These are phyloP conservation scores for Carposina sasakii DNA, from an alignment of 1,140 invertebrate species.

Conservation along the genomic window DNA sequence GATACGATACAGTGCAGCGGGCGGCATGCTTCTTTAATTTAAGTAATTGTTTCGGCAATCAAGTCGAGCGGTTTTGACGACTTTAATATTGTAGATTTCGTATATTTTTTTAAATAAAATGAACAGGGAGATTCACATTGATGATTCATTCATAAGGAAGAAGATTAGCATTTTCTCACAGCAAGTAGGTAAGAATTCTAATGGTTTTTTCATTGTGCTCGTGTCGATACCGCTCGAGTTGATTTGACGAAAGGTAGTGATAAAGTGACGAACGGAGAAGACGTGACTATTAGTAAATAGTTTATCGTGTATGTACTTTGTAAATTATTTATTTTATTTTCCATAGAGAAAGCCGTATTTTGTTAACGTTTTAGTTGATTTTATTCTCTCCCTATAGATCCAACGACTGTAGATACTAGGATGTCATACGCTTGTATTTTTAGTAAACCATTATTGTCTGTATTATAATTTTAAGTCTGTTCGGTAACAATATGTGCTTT, in stretches of 20 bases:
- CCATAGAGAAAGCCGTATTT: slow-evolving; percentile 71
- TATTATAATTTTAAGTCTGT: slow-evolving; percentile 60
- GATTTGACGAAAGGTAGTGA: slow-evolving; percentile 63
- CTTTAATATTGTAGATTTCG: too few relatives aligned
- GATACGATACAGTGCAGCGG: slow-evolving; percentile 61
- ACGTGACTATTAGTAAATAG: slow-evolving; percentile 65
- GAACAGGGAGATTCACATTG: too few relatives aligned
- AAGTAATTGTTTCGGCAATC: too few relatives aligned
- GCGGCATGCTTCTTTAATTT: slow-evolving; percentile 55
- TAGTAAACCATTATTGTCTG: slow-evolving; percentile 64
- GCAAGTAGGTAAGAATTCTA: too few relatives aligned
- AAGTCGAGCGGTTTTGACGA: too few relatives aligned
- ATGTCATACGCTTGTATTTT: slow-evolving; percentile 69
- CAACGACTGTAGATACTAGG: slow-evolving; percentile 67
- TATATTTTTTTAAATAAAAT: slow-evolving; percentile 16
- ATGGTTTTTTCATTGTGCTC: too few relatives aligned
- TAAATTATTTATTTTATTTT: slow-evolving; percentile 69
- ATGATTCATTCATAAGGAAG: too few relatives aligned
- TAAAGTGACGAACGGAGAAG: slow-evolving; percentile 49
- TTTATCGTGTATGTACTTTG: slow-evolving; percentile 69
- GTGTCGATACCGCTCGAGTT: too few relatives aligned
- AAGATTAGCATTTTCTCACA: too few relatives aligned
- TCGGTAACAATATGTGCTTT: slow-evolving; percentile 48
- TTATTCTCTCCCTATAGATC: slow-evolving; percentile 61
- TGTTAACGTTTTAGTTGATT: slow-evolving; percentile 72